A percentile compares a stretch with the other conserved stretches of the same genome.
Conservation (phyloP, 1,140 invertebrate genomes). For the Euura lappo region DNA sequence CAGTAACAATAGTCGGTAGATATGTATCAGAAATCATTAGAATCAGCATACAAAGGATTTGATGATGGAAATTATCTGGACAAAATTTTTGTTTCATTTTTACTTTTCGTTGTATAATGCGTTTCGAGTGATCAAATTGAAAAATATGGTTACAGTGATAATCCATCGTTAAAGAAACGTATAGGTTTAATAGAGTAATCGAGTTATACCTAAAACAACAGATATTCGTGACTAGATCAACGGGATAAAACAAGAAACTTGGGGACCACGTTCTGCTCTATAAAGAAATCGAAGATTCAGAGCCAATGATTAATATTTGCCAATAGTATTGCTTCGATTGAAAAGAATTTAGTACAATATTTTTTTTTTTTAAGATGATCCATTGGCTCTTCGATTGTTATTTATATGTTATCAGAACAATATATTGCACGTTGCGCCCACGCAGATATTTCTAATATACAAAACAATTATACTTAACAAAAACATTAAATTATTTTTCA, state of each 20-base stretch:
- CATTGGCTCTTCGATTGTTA: too few species aligned
- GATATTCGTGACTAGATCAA: background rate
- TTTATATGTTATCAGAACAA: too few species aligned
- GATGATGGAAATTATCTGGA: background rate
- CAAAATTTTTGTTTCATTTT: conserved; percentile 9
- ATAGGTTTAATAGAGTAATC: background rate
- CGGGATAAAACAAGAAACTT: background rate
- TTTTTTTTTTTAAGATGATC: too few species aligned
- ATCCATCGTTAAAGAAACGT: background rate
- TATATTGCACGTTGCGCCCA: too few species aligned
- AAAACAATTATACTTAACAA: background rate
- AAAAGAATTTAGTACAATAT: background rate
- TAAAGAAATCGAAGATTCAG: background rate
- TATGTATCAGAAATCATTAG: conserved; percentile 57
- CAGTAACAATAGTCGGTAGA: conserved; percentile 59
- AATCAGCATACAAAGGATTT: background rate
- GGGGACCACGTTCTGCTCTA: background rate
- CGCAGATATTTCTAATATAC: conserved; percentile 17
- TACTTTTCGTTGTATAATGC: background rate
- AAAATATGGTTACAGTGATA: background rate
- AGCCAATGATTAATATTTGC: background rate
- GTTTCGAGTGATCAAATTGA: background rate
- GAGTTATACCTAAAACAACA: background rate
- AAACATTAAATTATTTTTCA: conserved; percentile 12
- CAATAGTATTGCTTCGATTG: background rate